Base-by-base conservation (phyloP, 2,113 vertebrate genomes). In the Microtus montanus region DNA sequence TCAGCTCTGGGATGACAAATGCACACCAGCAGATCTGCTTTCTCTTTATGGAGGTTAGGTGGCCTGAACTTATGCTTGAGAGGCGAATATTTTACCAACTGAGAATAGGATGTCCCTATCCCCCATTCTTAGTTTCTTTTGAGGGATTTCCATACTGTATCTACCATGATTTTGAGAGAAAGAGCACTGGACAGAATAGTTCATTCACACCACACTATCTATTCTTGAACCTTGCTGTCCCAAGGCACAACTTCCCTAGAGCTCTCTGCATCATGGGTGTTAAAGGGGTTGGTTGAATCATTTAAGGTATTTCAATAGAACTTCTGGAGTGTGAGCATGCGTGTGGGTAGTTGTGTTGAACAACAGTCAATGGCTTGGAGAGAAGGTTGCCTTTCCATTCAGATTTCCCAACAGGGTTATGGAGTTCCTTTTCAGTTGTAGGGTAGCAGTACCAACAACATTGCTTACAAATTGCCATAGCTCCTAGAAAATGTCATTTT, bases 391-490 rank as follows among this genome's bases (percentile, higher is more conserved):
- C 82, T 93, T 95, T 90, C 35, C 52, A 10, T 73, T 94, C 35
- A 87, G 66, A 95, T 88, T 93, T 26, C 68, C 90, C 83, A 80
- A 74, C 19, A 30, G 77, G 75, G 74, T 66, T 63, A 63, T 5
- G 10, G 49, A 49, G 8, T 82, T 94, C 87, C 15, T 38, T 78
- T 96, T 90, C 95, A 1, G 8, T 0, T 8, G 38, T 3, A 0
- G 96, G 93, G 94, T 92, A 96, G 97, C 85, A 82, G 33, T 26
- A 93, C 98, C 97, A 97, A 97, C 97, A 95, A 93, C 41, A 14
- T 0, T 3, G 73, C 92, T 83, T 96, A 98, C 98, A 98, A 96
- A 98, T 98, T 97, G 96, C 97, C 30, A 28, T 89, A 94, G 96
- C 95, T 93, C 38, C 3, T 58, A 58, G 58, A 58, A 20, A 58